Base-by-base conservation (phyloP, 2,797 vertebrate species). In the Eremophila alpestris region DNA sequence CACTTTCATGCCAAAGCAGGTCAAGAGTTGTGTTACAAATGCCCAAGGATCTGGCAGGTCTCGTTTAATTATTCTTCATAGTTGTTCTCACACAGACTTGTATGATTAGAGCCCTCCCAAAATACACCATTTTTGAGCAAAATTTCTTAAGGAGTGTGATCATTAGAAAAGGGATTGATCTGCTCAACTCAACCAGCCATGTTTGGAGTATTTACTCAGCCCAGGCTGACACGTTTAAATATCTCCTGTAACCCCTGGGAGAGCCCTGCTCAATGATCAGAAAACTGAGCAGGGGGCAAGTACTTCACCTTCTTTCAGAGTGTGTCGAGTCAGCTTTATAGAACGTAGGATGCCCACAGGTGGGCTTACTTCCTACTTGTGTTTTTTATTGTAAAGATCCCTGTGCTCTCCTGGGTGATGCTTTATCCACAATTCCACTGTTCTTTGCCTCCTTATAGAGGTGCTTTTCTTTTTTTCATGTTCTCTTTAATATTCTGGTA, bases 211-310 rank as follows among this genome's bases (percentile, higher is more conserved):
- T 55, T 84, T 83, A 40, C 9, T 67, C 45, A 71, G 10, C 17
- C 20, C 8, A 29, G 21, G 6, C 16, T 55, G 41, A 59, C 0
- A 0, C 16, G 22, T 26, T 30, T 20, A 2, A 29, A 17, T 10
- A 55, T 4, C 8, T 46, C 18, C 22, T 86, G 30, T 34, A 64
- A 62, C 8, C 5, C 9, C 16, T 49, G 21, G 16, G 23, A 54
- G 26, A 58, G 10, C 19, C 10, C 21, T 4, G 7, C 19, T 34
- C 3, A 2, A 7, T 46, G 9, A 52, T 17, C 8, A 71, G 74
- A 63, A 40, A 41, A 41, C 41, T 63, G 59, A 60, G 41, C 34
- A 79, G 21, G 13, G 19, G 7, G 17, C 8, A 49, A 46, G 8
- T n/a, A 30, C 23, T 63, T 11, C 27, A 65, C 11, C 9, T 52